Conservation (phyloP, 2,113 vertebrate genomes). For the Regulus satrapa region DNA sequence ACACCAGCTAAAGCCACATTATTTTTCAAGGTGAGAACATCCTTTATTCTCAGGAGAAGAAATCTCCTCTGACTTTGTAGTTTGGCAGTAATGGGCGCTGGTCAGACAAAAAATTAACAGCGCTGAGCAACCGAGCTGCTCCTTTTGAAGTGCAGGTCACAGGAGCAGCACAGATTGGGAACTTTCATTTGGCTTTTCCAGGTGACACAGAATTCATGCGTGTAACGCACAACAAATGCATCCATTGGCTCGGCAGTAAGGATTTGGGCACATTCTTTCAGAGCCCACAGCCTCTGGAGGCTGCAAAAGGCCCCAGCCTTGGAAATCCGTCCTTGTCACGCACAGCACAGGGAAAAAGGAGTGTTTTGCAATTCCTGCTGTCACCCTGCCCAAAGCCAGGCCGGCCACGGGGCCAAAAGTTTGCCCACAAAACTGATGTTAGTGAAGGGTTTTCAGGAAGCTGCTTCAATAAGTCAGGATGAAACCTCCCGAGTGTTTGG, state of each 20-base stretch:
- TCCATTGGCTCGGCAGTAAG: neutral
- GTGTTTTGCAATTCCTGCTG: neutral
- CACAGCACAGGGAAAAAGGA: neutral
- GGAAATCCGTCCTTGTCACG: neutral
- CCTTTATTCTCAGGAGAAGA: neutral
- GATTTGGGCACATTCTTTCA: neutral
- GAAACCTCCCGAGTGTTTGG: neutral
- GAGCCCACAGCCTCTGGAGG: neutral
- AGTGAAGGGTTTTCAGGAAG: neutral
- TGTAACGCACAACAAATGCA: neutral
- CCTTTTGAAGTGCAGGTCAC: neutral
- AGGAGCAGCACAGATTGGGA: neutral
- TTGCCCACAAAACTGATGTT: neutral
- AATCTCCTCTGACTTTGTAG: neutral
- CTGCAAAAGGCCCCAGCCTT: neutral
- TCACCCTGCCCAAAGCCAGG: neutral
- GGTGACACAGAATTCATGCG: neutral
- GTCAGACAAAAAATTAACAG: neutral
- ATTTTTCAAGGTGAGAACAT: neutral
- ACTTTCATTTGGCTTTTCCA: neutral
- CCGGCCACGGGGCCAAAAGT: neutral
- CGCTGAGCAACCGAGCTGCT: neutral
- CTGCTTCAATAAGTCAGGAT: neutral
- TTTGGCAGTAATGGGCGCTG: neutral
- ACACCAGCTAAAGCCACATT: neutral